Conservation (phyloP, 2,113 vertebrate genomes). For the Pteropus alecto region DNA sequence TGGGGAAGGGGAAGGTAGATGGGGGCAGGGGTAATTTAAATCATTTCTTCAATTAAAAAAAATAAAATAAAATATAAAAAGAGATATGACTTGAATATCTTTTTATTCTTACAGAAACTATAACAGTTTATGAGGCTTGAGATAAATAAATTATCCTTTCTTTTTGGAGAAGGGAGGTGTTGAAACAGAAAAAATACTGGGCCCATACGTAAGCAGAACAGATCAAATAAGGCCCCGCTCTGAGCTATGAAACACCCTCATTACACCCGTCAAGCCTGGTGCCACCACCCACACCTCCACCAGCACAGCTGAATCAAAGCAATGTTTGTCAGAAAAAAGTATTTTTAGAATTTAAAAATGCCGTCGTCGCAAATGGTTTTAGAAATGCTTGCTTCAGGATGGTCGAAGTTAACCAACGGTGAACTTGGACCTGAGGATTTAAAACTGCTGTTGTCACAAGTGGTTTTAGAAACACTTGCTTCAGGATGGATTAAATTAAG, state of each 20-base stretch:
- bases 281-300: neutral
- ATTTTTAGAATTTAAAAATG: slow-evolving; percentile 50
- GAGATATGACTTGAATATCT: neutral
- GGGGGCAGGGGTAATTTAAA: too few relatives aligned
- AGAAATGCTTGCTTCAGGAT: neutral
- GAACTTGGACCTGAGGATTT: neutral
- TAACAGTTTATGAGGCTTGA: neutral
- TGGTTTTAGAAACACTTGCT: neutral
- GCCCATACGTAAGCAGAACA: neutral
- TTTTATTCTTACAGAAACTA: neutral
- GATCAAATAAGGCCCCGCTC: neutral
- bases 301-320: neutral
- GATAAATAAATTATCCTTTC: neutral
- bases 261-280: accelerated
- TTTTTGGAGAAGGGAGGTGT: neutral
- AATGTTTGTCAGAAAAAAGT: neutral
- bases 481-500: neutral
- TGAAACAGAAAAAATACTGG: neutral
- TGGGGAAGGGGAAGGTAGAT: too few relatives aligned
- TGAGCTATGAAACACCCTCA: neutral
- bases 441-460: neutral
- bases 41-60: too few relatives aligned
- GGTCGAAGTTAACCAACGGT: neutral
- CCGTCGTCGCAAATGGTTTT: neutral
- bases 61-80: too few relatives aligned